Evolutionary conservation across 2,888 invertebrate genomes (phyloP), one percentile per base, ranked within the genome.

Genomic region (Spodoptera picta): DNA sequence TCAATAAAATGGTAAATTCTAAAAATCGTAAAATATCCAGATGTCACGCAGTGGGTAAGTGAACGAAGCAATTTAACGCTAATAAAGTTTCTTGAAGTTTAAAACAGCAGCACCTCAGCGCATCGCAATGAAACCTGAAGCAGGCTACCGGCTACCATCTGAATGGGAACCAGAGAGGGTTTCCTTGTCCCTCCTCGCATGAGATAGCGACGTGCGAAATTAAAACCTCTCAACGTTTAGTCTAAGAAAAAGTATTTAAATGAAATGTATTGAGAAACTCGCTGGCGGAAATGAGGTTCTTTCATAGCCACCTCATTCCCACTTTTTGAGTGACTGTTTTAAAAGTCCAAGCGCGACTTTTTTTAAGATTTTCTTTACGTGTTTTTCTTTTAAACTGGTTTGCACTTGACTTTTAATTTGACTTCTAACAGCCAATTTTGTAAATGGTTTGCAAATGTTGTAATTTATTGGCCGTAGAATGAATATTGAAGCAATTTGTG

Each of bases 201-300:
- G 89, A 87, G 89, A 85, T 84, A 85, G 81, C 86, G 85, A 87
- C 83, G 86, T 87, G 89, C 90, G 85, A 87, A 91, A 92, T 93
- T 93, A 92, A 93, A 92, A 89, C 86, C 79, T 74, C 84, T 87
- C 83, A 81, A 82, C 88, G 86, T 87, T 91, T 89, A 88, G 87
- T 84, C 78, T 83, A 79, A 83, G 87, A 86, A 89, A 73, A 90
- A 88, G 89, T 90, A 92, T 92, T 92, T 91, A 92, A 93, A 93
- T 93, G 91, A 92, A 93, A 93, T 92, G 92, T 92, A 93, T 94
- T 92, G 93, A 92, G 88, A 92, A 92, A 91, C 87, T 87, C 90
- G 84, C 87, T 77, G 78, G 84, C 88, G 93, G 93, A 93, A 94
- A 94, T 93, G 93, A 93, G 92, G 83, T 93, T 92, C 93, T 92